phyloP scores from a whole-genome alignment of 2,888 invertebrate genomes.

The Xiphydria camelus region DNA sequence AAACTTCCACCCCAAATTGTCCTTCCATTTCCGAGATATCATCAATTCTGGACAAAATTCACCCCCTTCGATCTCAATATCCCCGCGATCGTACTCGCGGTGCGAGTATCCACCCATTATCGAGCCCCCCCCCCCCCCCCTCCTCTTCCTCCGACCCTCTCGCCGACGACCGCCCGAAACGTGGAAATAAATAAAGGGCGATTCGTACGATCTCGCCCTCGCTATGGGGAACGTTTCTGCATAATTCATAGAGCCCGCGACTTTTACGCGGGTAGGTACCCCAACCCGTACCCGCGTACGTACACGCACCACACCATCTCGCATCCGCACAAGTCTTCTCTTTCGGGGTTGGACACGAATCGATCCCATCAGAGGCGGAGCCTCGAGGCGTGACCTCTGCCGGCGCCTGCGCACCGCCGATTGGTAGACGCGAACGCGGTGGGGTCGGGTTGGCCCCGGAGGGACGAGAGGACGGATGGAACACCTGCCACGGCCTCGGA shows the following conservation, averaged over 20 bases:
- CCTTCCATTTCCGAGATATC: no score
- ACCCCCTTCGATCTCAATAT: no score
- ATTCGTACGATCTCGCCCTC: background rate
- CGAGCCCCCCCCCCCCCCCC: no score
- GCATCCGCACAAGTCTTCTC: no score
- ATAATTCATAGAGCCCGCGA: constrained; percentile 1
- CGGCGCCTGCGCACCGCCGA: background rate
- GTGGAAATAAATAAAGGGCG: constrained; percentile 1
- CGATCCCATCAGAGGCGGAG: background rate
- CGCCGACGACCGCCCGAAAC: no score
- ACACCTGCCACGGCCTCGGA: constrained; percentile 13
- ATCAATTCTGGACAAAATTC: no score
- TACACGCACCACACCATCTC: no score
- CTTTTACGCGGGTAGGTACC: background rate
- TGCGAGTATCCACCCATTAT: no score
- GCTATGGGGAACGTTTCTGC: background rate
- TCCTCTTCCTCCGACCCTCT: no score
- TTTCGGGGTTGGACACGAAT: background rate
- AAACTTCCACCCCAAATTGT: no score
- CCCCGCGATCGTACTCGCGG: no score
- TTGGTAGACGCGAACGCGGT: background rate
- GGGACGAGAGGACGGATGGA: background rate
- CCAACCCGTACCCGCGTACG: no score
- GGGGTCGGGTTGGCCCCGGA: background rate
- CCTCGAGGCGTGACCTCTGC: background rate